Evolutionary conservation across 2,888 invertebrate genomes (phyloP), one percentile per base, ranked within the genome.

Genomic region (Heliconius ethilla): DNA sequence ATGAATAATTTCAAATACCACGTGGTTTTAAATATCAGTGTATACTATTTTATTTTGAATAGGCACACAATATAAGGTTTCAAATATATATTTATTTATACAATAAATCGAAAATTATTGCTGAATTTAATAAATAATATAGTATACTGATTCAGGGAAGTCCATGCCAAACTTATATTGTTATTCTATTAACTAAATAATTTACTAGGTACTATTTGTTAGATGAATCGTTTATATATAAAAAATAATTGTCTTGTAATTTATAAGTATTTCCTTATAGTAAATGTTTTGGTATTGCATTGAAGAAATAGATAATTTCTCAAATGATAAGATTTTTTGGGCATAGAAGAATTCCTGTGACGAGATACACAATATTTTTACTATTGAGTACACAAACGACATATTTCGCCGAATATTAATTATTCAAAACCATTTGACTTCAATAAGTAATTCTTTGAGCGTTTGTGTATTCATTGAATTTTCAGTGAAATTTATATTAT

Each of bases 201-300:
- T 72, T 69, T 69, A 27, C 69, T 69, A 69, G 13, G n/a, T 45
- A 69, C 40, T 70, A 70, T 55, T 59, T 72, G 33, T 72, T 72
- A 59, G 33, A 59, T 33, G 29, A 33, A 33, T 59, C 33, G 55
- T 55, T 72, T 59, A 33, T 63, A 37, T 74, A 37, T 25, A 18
- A 62, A 37, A 82, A 84, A 84, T 78, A 81, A 80, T 74, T 77
- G 77, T 70, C 79, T 86, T 84, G 80, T 80, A 86, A 84, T 86
- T 88, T 84, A 88, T 86, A 83, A 89, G 88, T 81, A 86, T 88
- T 91, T 89, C 89, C 89, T 89, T 89, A 90, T 87, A 86, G 81
- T 88, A 86, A 87, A 89, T 89, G 87, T 88, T 88, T 89, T 85
- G 84, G 80, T 87, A 81, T 84, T 84, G 63, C 27, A 63, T 45